These are phyloP conservation scores for Plusia festucae DNA, from an alignment of 2,888 invertebrate species.

Conservation along the genomic window DNA sequence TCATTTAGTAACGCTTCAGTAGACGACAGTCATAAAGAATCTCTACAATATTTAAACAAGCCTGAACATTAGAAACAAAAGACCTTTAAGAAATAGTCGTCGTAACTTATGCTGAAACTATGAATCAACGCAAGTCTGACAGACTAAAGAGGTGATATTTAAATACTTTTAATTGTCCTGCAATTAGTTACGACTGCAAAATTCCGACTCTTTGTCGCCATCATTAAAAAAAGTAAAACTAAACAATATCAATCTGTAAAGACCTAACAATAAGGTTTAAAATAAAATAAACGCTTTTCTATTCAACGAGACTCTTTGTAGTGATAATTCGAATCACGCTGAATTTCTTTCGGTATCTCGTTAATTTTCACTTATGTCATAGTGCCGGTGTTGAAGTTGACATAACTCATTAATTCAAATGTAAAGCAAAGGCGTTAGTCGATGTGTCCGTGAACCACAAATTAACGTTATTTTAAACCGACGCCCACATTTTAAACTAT, in stretches of 20 bases:
- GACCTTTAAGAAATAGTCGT: constrained; percentile 15
- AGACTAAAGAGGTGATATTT: constrained; percentile 17
- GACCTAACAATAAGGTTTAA: constrained; percentile 34
- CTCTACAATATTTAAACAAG: constrained; percentile 18
- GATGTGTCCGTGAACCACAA: constrained; percentile 47
- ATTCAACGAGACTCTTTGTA: constrained; percentile 28
- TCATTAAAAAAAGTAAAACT: constrained; percentile 19
- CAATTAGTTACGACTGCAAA: constrained; percentile 48
- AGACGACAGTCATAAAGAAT: constrained; percentile 16
- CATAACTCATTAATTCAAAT: constrained; percentile 39
- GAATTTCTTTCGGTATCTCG: constrained; percentile 46
- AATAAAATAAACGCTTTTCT: constrained; percentile 19
- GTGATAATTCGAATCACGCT: constrained; percentile 46
- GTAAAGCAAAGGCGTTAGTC: constrained; percentile 25
- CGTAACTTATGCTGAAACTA: constrained; percentile 7
- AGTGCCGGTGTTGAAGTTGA: constrained; percentile 43
- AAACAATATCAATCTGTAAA: constrained; percentile 19
- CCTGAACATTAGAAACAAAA: constrained; percentile 19
- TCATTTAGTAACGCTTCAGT: constrained; percentile 11
- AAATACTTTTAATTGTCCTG: constrained; percentile 39
- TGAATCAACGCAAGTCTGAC: constrained; percentile 23
- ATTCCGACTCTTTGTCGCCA: constrained; percentile 24
- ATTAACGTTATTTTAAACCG: constrained; percentile 49
- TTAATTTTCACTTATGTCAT: constrained; percentile 52
- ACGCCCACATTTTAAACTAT: constrained; percentile 31